Percentiles rank a stretch among this genome's conserved stretches.
Evolutionary conservation across 1,140 invertebrate genomes (phyloP).

Genomic region (Zaprionus taronus): DNA sequence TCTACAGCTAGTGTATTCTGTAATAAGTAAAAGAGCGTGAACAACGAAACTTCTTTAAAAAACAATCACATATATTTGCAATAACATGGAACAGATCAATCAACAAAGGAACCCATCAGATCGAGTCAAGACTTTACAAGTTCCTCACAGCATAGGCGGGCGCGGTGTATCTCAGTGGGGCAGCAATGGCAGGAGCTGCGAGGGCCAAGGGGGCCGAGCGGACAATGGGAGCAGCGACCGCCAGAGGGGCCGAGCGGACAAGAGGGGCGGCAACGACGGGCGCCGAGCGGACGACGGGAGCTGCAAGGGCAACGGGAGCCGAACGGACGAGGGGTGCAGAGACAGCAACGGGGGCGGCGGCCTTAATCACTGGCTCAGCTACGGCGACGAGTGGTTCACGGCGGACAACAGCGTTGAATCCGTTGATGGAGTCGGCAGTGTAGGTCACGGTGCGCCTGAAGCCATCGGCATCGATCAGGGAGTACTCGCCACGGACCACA

Average conservation of each 20-base stretch:
- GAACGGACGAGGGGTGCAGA: conserved; percentile 52
- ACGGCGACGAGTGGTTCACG: conserved; percentile 78
- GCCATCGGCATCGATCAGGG: conserved; percentile 81
- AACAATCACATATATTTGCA: conserved; percentile 68
- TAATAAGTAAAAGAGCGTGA: neutral
- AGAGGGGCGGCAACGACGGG: conserved; percentile 51
- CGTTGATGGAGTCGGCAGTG: conserved; percentile 76
- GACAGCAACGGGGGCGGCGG: conserved; percentile 57
- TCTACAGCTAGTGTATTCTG: too few relatives aligned
- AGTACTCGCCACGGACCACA: conserved; percentile 84
- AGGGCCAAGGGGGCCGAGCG: conserved; percentile 70
- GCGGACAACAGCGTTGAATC: conserved; percentile 83
- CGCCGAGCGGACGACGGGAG: conserved; percentile 73
- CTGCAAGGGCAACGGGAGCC: conserved; percentile 64
- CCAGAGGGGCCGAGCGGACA: conserved; percentile 53
- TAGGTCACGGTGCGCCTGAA: conserved; percentile 82
- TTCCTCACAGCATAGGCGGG: conserved; percentile 63
- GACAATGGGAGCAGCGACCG: conserved; percentile 55
- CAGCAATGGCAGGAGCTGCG: conserved; percentile 53
- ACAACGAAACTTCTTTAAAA: neutral
- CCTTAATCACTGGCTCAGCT: conserved; percentile 66
- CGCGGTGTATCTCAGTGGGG: conserved; percentile 61
- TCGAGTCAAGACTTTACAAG: conserved; percentile 50
- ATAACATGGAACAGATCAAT: conserved; percentile 21
- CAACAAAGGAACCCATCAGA: neutral